Evolutionary conservation across 2,888 invertebrate genomes (phyloP).

Genomic region (Myopa testacea): DNA sequence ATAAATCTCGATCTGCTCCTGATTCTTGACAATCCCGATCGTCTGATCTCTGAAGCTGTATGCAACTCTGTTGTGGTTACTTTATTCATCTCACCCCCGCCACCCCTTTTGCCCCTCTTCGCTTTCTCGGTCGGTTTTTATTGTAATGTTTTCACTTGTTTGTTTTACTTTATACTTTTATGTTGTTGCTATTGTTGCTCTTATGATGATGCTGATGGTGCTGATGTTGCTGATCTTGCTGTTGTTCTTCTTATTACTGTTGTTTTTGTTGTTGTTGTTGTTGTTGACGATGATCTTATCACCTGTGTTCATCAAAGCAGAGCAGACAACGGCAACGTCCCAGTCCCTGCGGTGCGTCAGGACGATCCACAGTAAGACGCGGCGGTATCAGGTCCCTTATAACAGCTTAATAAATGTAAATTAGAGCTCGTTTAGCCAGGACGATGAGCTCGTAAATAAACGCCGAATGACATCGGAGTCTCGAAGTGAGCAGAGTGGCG

Average conservation of each 20-base stretch:
- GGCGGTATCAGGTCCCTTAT: slow-evolving; percentile 42
- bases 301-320: slow-evolving; percentile 30
- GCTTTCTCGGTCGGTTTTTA: slow-evolving; percentile 1
- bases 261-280: slow-evolving; percentile 27
- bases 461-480: slow-evolving; percentile 66
- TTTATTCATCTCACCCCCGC: slow-evolving; percentile 10
- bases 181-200: slow-evolving; percentile 26
- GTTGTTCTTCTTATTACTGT: slow-evolving; percentile 1
- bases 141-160: slow-evolving; percentile 38
- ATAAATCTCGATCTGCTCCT: slow-evolving; percentile 21
- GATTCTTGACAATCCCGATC: slow-evolving; percentile 18
- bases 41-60: not conserved
- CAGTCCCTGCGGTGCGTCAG: too few species aligned
- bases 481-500: slow-evolving; percentile 48
- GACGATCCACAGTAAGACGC: too few species aligned
- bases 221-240: too few species aligned
- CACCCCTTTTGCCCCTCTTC: too few species aligned
- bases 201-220: too few species aligned
- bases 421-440: slow-evolving; percentile 66
- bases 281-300: slow-evolving; percentile 35
- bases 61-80: not conserved
- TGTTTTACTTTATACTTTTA: slow-evolving; percentile 3
- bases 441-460: slow-evolving; percentile 66
- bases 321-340: not conserved
- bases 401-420: slow-evolving; percentile 67